A percentile compares a stretch with the other conserved stretches of the same genome.
Evolutionary conservation across 2,888 invertebrate genomes (phyloP).

Genomic region (Agrenia bidenticulata): DNA sequence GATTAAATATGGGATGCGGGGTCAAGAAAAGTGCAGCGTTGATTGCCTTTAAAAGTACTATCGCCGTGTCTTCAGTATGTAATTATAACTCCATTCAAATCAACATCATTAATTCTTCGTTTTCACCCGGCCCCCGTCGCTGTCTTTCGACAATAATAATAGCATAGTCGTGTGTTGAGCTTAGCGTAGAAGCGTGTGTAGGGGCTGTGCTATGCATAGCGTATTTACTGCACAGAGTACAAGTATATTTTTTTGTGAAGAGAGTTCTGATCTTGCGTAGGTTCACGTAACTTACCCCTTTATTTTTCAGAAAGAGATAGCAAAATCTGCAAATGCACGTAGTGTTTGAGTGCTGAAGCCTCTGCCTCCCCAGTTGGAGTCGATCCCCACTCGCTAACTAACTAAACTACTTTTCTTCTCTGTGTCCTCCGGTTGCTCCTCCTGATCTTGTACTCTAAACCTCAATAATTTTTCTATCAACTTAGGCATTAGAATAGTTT

Average conservation of each 20-base stretch:
- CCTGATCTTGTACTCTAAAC: too few species aligned
- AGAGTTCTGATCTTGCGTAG: slow-evolving; percentile 9
- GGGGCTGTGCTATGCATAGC: background rate
- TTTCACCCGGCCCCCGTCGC: slow-evolving; percentile 6
- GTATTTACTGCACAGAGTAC: background rate
- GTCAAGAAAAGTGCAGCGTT: too few species aligned
- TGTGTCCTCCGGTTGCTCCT: too few species aligned
- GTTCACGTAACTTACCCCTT: slow-evolving; percentile 10
- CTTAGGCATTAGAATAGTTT: too few species aligned
- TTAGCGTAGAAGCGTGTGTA: background rate
- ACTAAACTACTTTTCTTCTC: too few species aligned
- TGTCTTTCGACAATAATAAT: background rate
- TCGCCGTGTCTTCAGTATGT: too few species aligned
- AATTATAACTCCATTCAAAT: too few species aligned
- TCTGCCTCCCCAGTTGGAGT: slow-evolving; percentile 6
- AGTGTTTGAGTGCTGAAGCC: background rate
- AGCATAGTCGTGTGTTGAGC: background rate
- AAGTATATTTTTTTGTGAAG: background rate
- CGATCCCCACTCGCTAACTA: slow-evolving; percentile 1
- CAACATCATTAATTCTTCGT: background rate
- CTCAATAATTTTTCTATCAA: too few species aligned
- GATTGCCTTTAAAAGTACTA: too few species aligned
- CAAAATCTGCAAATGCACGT: slow-evolving; percentile 4
- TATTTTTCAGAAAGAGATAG: background rate
- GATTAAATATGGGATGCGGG: too few species aligned